Evolutionary conservation across 2,113 vertebrate genomes (phyloP), one percentile per base, ranked within the genome.

Genomic region (Nerophis lumbriciformis): DNA sequence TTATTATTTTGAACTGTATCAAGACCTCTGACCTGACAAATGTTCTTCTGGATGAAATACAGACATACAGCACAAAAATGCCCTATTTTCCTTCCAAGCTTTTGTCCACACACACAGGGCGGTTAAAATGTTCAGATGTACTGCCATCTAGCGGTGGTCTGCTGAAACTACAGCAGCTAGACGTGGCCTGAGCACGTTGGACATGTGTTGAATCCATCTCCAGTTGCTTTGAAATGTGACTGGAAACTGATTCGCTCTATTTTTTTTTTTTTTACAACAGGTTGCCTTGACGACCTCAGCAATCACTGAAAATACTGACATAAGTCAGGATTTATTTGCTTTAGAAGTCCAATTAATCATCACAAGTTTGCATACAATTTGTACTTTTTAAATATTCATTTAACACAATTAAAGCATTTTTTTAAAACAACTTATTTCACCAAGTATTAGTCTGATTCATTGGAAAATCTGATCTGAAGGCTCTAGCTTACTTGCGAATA

Each of bases 401-500:
- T 28, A 28, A 28, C 28, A 28, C 68, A 65, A 70, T 76, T 66
- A 61, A 65, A 76, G 58, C 63, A 67, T 75, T 78, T 81, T 86
- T 85, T 77, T 75, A 73, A 71, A 75, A 77, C 65, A 64, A 61
- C 55, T 59, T 78, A 77, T 81, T 76, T 83, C 67, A 82, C 70
- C 80, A 82, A 81, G 75, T 69, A 79, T 85, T 80, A 77, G 79
- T 80, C 77, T 61, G 55, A 77, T 82, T 88, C 80, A 79, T 85
- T 81, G 85, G 87, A 79, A 80, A 87, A 83, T 72, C 55, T 78
- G 63, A 82, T 81, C 73, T 69, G 81, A 85, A 84, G 77, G 55
- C 66, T 82, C 82, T 86, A 78, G 72, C 80, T 87, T 84, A 83
- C 82, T 82, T 87, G 81, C 82, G 84, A 86, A 88, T 85, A 71